phyloP scores from a whole-genome alignment of 2,113 vertebrate genomes.

The Phyllopteryx taeniolatus region DNA sequence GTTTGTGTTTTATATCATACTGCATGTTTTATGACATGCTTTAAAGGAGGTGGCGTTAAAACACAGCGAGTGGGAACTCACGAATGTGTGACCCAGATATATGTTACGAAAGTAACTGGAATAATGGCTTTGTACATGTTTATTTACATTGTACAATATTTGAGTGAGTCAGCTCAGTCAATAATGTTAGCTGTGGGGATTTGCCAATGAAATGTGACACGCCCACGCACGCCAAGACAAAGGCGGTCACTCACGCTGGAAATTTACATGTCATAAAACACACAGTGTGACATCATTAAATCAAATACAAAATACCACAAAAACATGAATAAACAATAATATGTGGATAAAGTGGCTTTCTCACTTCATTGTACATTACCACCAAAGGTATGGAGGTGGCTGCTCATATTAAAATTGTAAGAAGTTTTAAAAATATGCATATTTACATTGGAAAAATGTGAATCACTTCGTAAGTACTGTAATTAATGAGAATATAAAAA shows the following conservation, averaged over 20 bases:
- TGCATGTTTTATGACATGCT: background rate
- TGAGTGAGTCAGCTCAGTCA: background rate
- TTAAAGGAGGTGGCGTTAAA: background rate
- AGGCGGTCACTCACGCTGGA: slow-evolving; percentile 33
- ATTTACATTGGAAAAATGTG: too few species aligned
- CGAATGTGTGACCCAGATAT: background rate
- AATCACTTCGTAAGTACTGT: too few species aligned
- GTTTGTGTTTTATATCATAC: too few species aligned
- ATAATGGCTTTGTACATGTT: background rate
- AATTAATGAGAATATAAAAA: too few species aligned
- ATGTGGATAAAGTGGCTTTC: too few species aligned
- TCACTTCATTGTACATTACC: too few species aligned
- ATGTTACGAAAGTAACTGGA: background rate
- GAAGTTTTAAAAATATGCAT: too few species aligned
- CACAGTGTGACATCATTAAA: slow-evolving; percentile 17
- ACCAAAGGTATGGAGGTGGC: too few species aligned
- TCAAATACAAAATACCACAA: background rate
- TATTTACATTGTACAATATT: background rate
- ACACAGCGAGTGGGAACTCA: background rate
- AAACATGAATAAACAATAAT: background rate
- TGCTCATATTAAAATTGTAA: too few species aligned
- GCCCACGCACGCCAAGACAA: slow-evolving; percentile 34
- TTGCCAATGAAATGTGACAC: slow-evolving; percentile 49
- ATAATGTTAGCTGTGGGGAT: slow-evolving; percentile 1
- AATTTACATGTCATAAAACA: slow-evolving; percentile 54